These are phyloP conservation scores for Leuctra nigra DNA, from an alignment of 2,888 invertebrate species.

Conservation along the genomic window DNA sequence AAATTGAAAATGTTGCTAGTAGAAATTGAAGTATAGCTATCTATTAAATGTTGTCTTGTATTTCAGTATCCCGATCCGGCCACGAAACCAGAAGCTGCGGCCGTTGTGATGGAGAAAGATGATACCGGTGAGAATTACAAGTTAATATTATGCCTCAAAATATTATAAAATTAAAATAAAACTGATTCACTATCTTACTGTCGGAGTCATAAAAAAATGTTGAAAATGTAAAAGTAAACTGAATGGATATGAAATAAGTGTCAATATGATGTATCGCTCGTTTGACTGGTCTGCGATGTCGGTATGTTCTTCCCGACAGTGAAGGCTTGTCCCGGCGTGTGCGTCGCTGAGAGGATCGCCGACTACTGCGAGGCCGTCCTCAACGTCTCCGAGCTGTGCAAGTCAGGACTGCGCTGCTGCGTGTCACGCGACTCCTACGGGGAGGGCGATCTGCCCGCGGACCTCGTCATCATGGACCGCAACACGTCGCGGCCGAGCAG, in stretches of 20 bases:
- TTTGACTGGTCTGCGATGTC: too few relatives aligned
- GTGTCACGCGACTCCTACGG: conserved; percentile 68
- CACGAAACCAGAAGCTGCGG: conserved; percentile 18
- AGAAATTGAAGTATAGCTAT: too few relatives aligned
- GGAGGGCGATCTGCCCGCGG: conserved; percentile 57
- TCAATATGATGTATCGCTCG: too few relatives aligned
- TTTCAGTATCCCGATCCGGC: conserved; percentile 22
- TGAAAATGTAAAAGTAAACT: too few relatives aligned
- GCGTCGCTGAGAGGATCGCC: conserved; percentile 72
- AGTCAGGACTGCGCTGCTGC: conserved; percentile 70
- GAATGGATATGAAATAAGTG: too few relatives aligned
- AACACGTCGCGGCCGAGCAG: conserved; percentile 37
- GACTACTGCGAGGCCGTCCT: conserved; percentile 83
- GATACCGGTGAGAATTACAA: conserved; percentile 22
- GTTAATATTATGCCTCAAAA: too few relatives aligned
- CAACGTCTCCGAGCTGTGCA: conserved; percentile 64
- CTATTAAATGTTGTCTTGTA: too few relatives aligned
- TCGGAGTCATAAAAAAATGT: too few relatives aligned
- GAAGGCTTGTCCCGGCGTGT: conserved; percentile 65
- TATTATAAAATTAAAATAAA: too few relatives aligned
- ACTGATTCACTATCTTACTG: too few relatives aligned
- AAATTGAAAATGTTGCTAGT: too few relatives aligned
- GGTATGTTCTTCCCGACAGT: conserved; percentile 16
- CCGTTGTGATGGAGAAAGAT: conserved; percentile 23
- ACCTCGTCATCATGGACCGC: conserved; percentile 64